Conservation (phyloP, 1,140 invertebrate genomes). For the Pseudomyrmex dendroicus region DNA sequence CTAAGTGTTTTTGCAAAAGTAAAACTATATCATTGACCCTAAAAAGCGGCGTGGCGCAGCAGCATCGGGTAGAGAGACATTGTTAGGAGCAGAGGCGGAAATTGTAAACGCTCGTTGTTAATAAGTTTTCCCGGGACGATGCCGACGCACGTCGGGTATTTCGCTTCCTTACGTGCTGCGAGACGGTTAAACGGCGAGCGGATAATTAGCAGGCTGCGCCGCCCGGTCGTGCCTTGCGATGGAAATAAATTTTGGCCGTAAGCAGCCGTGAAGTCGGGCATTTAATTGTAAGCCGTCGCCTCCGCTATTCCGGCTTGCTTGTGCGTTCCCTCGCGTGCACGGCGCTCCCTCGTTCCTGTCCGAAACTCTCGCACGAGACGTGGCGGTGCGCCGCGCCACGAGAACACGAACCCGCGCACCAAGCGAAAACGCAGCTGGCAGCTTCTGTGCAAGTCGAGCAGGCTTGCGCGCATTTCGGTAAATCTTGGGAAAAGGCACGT, state of each 20-base stretch:
- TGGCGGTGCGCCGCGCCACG: not conserved
- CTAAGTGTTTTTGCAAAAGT: not conserved
- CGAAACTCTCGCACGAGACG: conserved; percentile 16
- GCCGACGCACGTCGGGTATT: conserved; percentile 28
- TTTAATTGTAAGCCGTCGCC: conserved; percentile 80
- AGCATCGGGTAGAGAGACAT: not conserved
- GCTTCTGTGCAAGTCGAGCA: conserved; percentile 24
- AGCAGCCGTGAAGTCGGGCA: conserved; percentile 77
- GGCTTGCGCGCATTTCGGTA: conserved; percentile 4
- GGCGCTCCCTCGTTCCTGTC: not conserved
- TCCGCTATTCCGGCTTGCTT: conserved; percentile 57
- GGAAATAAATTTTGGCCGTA: conserved; percentile 79
- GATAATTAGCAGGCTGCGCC: conserved; percentile 79
- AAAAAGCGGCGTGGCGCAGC: not conserved
- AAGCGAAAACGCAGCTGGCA: conserved; percentile 48
- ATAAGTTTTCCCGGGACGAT: conserved; percentile 72
- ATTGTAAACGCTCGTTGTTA: conserved; percentile 74
- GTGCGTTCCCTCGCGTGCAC: conserved; percentile 64
- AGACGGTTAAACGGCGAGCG: conserved; percentile 57
- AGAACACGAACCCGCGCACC: conserved; percentile 38
- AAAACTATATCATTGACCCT: conserved; percentile 43
- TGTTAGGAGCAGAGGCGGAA: conserved; percentile 53
- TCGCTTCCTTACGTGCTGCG: conserved; percentile 42
- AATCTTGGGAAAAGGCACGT: conserved; percentile 63
- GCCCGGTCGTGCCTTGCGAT: conserved; percentile 61